Percentiles rank a stretch among this genome's conserved stretches.
Conservation (phyloP, 92 coral and sea anemone species). For the Pocillopora meandrina region DNA sequence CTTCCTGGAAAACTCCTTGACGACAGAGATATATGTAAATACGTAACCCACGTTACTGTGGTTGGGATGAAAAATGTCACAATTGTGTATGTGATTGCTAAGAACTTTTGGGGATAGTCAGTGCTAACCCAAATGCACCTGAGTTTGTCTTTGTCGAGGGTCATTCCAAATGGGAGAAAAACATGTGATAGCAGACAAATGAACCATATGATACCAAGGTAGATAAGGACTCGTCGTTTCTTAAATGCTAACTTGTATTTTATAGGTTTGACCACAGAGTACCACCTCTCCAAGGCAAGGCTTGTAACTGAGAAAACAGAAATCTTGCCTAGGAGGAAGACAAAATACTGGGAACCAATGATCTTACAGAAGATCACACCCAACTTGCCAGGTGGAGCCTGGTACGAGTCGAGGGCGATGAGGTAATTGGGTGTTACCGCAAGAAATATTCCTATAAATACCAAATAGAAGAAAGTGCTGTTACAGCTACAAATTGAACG, state of each 20-base stretch:
- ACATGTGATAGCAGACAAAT: constrained; percentile 45
- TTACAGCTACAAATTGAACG: too few species aligned
- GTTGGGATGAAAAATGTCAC: constrained; percentile 76
- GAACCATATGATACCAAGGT: constrained; percentile 58
- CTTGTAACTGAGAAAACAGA: constrained; percentile 69
- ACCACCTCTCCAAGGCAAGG: constrained; percentile 88
- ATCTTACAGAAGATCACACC: constrained; percentile 72
- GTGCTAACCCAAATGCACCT: constrained; percentile 53
- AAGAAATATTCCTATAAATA: constrained; percentile 53
- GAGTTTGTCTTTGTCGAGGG: constrained; percentile 36
- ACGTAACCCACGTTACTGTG: constrained; percentile 66
- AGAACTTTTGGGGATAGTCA: constrained; percentile 4
- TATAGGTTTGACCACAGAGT: constrained; percentile 70
- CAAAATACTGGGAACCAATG: constrained; percentile 77
- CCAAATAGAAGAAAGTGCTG: not conserved
- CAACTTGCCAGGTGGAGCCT: constrained; percentile 48
- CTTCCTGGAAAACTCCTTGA: constrained; percentile 46
- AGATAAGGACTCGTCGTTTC: constrained; percentile 40
- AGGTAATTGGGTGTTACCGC: constrained; percentile 63
- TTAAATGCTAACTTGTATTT: constrained; percentile 43
- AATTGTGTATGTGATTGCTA: constrained; percentile 33
- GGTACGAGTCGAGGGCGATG: constrained; percentile 43
- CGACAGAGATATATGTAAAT: constrained; percentile 52
- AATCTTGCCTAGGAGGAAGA: constrained; percentile 67
- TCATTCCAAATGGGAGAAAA: constrained; percentile 52